Percentiles rank a stretch among this genome's conserved stretches.
phyloP scores from a whole-genome alignment of 1,140 invertebrate species.

The Triops longicaudatus region DNA sequence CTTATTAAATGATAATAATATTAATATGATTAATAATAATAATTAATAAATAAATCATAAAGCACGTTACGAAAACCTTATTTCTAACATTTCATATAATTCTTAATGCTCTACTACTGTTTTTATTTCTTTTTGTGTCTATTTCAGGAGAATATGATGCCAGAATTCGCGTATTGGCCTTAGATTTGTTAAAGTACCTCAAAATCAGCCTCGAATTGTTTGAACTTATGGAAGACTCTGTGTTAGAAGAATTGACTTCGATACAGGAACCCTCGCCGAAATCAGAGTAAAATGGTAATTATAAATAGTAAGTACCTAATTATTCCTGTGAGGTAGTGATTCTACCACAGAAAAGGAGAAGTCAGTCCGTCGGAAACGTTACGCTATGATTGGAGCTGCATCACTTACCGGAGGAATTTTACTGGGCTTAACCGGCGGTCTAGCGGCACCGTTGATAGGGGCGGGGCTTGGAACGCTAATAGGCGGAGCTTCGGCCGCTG shows the following conservation, averaged over 20 bases:
- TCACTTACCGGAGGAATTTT: slow-evolving; percentile 55
- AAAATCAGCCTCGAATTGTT: background rate
- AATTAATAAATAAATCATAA: too few species aligned
- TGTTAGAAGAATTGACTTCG: background rate
- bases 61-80: too few species aligned
- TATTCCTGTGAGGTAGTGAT: background rate
- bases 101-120: too few species aligned
- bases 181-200: background rate
- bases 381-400: slow-evolving; percentile 54
- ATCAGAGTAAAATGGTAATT: background rate
- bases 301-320: too few species aligned
- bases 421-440: slow-evolving; percentile 56
- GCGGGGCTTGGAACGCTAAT: slow-evolving; percentile 51
- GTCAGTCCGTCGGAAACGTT: slow-evolving; percentile 51
- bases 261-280: background rate
- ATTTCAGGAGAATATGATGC: background rate
- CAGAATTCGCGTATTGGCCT: background rate
- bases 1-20: too few species aligned
- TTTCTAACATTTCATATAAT: too few species aligned
- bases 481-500: slow-evolving; percentile 46
- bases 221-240: background rate
- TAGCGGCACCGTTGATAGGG: slow-evolving; percentile 58
- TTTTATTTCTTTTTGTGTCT: too few species aligned
- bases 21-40: too few species aligned
- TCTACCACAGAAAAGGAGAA: slow-evolving; percentile 39